These are phyloP conservation scores for Rhizomys pruinosus DNA, from an alignment of 2,113 vertebrate species.

Conservation along the genomic window DNA sequence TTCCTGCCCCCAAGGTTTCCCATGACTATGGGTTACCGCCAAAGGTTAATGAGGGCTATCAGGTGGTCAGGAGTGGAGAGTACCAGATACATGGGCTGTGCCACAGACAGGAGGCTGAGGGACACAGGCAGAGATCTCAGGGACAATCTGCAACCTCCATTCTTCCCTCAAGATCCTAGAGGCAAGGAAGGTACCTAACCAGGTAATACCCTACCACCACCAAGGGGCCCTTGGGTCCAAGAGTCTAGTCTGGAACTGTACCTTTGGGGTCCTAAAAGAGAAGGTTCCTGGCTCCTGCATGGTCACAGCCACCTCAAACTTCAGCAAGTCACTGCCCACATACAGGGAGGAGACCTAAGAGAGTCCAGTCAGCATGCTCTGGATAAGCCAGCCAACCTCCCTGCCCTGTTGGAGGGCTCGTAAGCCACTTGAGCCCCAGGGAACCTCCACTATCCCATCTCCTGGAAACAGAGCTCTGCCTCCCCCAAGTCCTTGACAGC, in stretches of 20 bases:
- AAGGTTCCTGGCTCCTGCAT: slow-evolving; percentile 74
- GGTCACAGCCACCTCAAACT: slow-evolving; percentile 81
- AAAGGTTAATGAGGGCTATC: neutral
- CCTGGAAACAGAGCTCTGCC: no score
- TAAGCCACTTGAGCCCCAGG: rapidly evolving
- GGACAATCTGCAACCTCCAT: neutral
- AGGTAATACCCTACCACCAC: rapidly evolving
- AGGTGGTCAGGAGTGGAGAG: no score
- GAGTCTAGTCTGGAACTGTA: slow-evolving; percentile 54
- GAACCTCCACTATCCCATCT: neutral
- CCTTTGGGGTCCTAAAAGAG: slow-evolving; percentile 85
- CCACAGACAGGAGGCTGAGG: no score
- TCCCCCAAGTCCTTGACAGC: neutral
- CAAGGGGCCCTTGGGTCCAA: neutral
- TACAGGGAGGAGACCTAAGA: slow-evolving; percentile 62
- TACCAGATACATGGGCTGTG: neutral
- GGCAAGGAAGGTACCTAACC: neutral
- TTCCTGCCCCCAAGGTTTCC: neutral
- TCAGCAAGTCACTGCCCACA: slow-evolving; percentile 84
- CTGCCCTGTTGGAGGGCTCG: rapidly evolving
- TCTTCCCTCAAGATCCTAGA: no score
- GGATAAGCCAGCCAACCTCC: no score
- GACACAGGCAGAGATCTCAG: neutral
- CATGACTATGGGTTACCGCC: rapidly evolving
- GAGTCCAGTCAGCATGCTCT: neutral